Percentiles rank a stretch among this genome's conserved stretches.
phyloP scores from a whole-genome alignment of 2,113 vertebrate genomes.

The Chaenocephalus aceratus region DNA sequence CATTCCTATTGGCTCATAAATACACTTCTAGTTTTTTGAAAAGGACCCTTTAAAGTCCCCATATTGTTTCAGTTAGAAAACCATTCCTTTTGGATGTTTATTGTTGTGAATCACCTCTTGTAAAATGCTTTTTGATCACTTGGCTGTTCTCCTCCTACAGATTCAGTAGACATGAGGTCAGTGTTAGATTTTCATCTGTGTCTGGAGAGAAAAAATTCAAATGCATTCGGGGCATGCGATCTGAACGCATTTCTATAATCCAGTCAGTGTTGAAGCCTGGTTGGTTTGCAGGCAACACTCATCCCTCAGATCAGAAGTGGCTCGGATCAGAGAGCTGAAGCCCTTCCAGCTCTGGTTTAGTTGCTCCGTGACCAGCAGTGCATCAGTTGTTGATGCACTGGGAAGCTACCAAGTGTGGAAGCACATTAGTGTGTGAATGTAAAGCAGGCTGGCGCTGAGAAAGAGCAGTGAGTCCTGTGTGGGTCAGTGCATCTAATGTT shows the following conservation, averaged over 20 bases:
- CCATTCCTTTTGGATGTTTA: conserved; percentile 42
- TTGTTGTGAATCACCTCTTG: conserved; percentile 60
- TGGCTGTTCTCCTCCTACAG: conserved; percentile 38
- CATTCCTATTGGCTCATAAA: conserved; percentile 24
- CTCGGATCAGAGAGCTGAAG: conserved; percentile 28
- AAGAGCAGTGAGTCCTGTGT: conserved; percentile 38
- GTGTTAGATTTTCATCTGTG: conserved; percentile 14
- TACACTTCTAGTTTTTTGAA: conserved; percentile 9
- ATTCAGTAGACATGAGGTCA: conserved; percentile 46
- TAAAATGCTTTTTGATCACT: conserved; percentile 58
- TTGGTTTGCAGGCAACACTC: conserved; percentile 24
- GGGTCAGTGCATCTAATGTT: conserved; percentile 44
- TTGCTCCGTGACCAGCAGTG: conserved; percentile 42
- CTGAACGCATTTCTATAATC: conserved; percentile 21
- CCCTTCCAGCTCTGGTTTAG: conserved; percentile 36
- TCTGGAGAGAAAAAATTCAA: conserved; percentile 36
- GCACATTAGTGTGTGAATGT: conserved; percentile 38
- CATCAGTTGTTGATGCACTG: conserved; percentile 40
- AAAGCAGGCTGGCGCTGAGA: conserved; percentile 29
- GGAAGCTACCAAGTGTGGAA: conserved; percentile 41
- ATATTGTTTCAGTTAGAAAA: conserved; percentile 53
- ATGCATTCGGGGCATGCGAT: conserved; percentile 27
- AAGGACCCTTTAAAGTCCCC: conserved; percentile 29
- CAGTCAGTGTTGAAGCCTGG: conserved; percentile 3
- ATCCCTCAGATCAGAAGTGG: conserved; percentile 35